Evolutionary conservation across 2,888 invertebrate genomes (phyloP).

Genomic region (Xestia sexstrigata): DNA sequence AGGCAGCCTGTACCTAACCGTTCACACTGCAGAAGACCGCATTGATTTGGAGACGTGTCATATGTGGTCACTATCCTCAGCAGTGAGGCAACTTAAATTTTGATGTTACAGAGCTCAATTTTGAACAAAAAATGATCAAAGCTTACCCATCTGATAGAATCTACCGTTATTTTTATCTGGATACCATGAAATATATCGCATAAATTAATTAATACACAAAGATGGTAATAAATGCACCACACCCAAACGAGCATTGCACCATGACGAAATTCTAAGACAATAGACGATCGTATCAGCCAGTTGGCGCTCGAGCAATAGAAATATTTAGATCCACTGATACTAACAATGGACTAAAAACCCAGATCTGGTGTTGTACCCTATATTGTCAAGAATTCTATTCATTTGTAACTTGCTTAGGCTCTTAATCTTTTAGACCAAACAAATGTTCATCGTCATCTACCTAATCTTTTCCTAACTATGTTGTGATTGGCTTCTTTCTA

Average conservation of each 20-base stretch:
- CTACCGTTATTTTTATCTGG: constrained; percentile 16
- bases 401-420: constrained; percentile 12
- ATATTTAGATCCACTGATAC: constrained; percentile 55
- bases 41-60: too few species aligned
- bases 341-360: constrained; percentile 51
- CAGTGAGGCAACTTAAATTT: background rate
- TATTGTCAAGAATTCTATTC: background rate
- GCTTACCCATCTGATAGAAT: background rate
- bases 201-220: constrained; percentile 33
- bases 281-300: constrained; percentile 52
- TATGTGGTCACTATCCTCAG: too few species aligned
- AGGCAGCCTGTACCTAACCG: too few species aligned
- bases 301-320: constrained; percentile 56
- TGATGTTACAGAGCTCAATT: background rate
- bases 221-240: constrained; percentile 48
- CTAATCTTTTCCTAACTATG: background rate
- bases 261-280: constrained; percentile 60
- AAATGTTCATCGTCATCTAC: background rate
- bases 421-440: background rate
- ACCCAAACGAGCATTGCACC: constrained; percentile 35
- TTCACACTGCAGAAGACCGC: too few species aligned
- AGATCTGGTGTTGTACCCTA: constrained; percentile 9
- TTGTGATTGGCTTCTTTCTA: background rate
- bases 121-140: background rate
- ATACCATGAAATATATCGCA: constrained; percentile 10